Evolutionary conservation across 2,113 vertebrate genomes (phyloP).

Genomic region (Oncorhynchus tshawytscha): DNA sequence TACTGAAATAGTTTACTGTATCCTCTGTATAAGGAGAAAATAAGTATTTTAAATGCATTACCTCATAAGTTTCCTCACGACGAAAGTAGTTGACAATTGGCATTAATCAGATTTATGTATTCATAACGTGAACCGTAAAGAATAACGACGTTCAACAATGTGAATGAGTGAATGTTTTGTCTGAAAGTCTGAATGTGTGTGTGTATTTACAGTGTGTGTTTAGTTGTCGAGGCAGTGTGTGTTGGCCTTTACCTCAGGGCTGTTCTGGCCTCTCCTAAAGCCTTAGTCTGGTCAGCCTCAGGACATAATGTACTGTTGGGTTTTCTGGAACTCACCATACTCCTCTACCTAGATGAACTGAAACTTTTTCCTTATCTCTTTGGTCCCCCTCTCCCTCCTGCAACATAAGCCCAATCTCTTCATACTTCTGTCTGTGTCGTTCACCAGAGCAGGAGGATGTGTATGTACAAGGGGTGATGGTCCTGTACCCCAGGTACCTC

Average conservation of each 20-base stretch:
- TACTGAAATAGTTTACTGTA: too few relatives aligned
- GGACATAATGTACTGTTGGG: slow-evolving; percentile 18
- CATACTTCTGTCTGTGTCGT: background rate
- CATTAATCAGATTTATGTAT: too few relatives aligned
- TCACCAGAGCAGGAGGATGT: background rate
- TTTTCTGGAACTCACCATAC: background rate
- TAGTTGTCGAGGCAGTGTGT: slow-evolving; percentile 2
- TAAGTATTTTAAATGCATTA: background rate
- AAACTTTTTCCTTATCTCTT: background rate
- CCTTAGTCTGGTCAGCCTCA: slow-evolving; percentile 39
- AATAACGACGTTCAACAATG: too few relatives aligned
- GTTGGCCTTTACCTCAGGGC: slow-evolving; percentile 36
- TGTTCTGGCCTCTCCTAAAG: slow-evolving; percentile 39
- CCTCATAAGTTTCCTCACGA: too few relatives aligned
- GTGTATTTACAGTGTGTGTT: slow-evolving; percentile 10
- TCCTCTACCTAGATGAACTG: background rate
- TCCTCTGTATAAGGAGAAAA: background rate
- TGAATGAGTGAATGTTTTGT: background rate
- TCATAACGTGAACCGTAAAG: too few relatives aligned
- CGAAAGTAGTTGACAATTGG: too few relatives aligned
- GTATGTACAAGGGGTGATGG: background rate
- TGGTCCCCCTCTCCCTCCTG: background rate
- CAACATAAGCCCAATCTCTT: background rate
- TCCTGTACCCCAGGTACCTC: background rate
- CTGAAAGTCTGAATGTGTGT: slow-evolving; percentile 1